Evolutionary conservation across 2,113 vertebrate species (phyloP).

Genomic region (Calidris pugnax): DNA sequence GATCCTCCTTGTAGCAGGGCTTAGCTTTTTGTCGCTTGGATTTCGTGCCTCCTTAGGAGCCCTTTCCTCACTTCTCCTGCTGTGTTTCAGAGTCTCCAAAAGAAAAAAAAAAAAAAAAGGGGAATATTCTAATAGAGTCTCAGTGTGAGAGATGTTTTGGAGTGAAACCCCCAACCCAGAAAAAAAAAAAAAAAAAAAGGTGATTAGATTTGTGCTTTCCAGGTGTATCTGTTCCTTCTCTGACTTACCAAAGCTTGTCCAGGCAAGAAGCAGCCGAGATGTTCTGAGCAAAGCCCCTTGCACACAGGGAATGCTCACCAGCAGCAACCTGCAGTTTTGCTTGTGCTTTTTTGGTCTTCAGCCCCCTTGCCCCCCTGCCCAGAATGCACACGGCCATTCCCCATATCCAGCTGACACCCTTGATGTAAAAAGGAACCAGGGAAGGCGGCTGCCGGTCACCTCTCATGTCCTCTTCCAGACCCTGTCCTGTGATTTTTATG

Average conservation of each 20-base stretch:
- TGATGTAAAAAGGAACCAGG: background rate
- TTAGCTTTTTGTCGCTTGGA: background rate
- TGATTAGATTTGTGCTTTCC: background rate
- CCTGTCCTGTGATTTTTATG: background rate
- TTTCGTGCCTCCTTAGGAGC: background rate
- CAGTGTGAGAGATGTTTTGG: too few species aligned
- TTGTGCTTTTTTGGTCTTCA: background rate
- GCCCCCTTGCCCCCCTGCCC: rapidly evolving
- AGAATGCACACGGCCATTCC: background rate
- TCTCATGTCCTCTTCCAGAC: rapidly evolving
- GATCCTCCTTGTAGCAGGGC: background rate
- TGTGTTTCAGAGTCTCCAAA: background rate
- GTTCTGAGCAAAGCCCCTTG: background rate
- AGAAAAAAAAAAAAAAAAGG: background rate
- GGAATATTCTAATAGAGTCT: too few species aligned
- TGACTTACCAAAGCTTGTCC: background rate
- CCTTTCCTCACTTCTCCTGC: background rate
- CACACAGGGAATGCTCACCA: background rate
- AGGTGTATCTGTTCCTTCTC: background rate
- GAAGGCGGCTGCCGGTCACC: background rate
- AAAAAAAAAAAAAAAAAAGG: background rate
- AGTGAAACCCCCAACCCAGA: too few species aligned
- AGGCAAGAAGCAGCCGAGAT: background rate
- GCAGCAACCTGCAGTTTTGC: background rate
- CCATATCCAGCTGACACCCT: rapidly evolving